These are phyloP conservation scores for Dorcus parallelipipedus DNA, from an alignment of 2,888 invertebrate genomes.

Conservation along the genomic window DNA sequence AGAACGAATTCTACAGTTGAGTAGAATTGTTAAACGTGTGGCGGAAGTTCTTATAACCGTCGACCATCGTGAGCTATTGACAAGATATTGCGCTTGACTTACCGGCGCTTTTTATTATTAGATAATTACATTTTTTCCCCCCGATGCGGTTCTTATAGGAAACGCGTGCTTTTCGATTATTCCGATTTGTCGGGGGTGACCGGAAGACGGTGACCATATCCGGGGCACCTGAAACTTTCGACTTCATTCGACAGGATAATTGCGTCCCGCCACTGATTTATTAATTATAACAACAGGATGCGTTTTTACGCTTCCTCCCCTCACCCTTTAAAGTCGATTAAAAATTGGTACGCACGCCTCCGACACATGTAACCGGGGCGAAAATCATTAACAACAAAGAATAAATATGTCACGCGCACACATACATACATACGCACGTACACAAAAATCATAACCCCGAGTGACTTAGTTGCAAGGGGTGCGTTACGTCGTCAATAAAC, in stretches of 20 bases:
- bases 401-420: slow-evolving; percentile 36
- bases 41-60: slow-evolving; percentile 24
- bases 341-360: slow-evolving; percentile 36
- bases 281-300: slow-evolving; percentile 4
- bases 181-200: slow-evolving; percentile 29
- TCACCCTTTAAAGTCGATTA: not conserved
- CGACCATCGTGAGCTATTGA: slow-evolving; percentile 27
- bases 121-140: not conserved
- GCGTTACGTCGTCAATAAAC: slow-evolving; percentile 28
- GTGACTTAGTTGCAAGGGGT: slow-evolving; percentile 8
- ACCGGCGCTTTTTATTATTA: not conserved
- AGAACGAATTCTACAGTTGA: not conserved
- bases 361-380: slow-evolving; percentile 42
- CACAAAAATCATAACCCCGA: not conserved
- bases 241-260: slow-evolving; percentile 27
- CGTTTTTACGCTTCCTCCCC: not conserved
- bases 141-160: not conserved
- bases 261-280: slow-evolving; percentile 24
- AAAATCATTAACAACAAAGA: slow-evolving; percentile 37
- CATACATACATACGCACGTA: not conserved
- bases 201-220: slow-evolving; percentile 43
- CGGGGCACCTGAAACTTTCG: slow-evolving; percentile 32
- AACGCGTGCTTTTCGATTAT: slow-evolving; percentile 19
- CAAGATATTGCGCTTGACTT: slow-evolving; percentile 13
- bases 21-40: slow-evolving; percentile 2